phyloP scores from a whole-genome alignment of 2,797 vertebrate species.

The Simalia tracyae region DNA sequence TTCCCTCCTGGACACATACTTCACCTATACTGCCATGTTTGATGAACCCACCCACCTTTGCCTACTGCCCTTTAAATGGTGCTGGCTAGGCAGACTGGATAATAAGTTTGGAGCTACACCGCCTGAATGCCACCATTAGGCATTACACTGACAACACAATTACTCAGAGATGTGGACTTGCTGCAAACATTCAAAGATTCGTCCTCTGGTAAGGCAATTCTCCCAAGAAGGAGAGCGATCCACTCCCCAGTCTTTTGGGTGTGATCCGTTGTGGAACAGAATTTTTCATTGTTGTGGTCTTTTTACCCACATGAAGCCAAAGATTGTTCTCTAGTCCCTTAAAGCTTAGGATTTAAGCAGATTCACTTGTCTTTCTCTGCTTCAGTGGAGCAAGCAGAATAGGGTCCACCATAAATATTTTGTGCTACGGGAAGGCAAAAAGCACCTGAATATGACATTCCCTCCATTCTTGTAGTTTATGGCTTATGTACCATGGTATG shows the following conservation, averaged over 20 bases:
- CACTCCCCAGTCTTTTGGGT: not conserved
- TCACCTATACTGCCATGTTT: constrained; percentile 31
- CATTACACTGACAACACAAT: constrained; percentile 22
- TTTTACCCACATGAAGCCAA: not conserved
- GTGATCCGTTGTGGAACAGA: not conserved
- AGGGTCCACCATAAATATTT: not conserved
- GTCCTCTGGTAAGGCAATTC: not conserved
- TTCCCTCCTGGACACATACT: constrained; percentile 12
- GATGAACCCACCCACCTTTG: constrained; percentile 20
- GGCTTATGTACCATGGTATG: not conserved
- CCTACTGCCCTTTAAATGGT: constrained; percentile 38
- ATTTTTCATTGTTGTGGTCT: not conserved
- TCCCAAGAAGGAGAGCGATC: not conserved
- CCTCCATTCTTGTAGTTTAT: not conserved
- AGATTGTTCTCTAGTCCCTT: too few relatives aligned
- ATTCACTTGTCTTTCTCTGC: not conserved
- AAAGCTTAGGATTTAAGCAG: not conserved
- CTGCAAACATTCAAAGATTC: not conserved
- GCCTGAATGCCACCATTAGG: constrained; percentile 17
- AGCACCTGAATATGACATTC: not conserved
- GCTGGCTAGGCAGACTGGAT: constrained; percentile 16
- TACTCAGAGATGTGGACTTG: constrained; percentile 11
- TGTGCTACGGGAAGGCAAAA: not conserved
- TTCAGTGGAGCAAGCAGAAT: not conserved
- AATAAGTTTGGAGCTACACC: constrained; percentile 17